Base-by-base conservation (phyloP, 2,888 invertebrate species). In the Aspidiotus destructor region DNA sequence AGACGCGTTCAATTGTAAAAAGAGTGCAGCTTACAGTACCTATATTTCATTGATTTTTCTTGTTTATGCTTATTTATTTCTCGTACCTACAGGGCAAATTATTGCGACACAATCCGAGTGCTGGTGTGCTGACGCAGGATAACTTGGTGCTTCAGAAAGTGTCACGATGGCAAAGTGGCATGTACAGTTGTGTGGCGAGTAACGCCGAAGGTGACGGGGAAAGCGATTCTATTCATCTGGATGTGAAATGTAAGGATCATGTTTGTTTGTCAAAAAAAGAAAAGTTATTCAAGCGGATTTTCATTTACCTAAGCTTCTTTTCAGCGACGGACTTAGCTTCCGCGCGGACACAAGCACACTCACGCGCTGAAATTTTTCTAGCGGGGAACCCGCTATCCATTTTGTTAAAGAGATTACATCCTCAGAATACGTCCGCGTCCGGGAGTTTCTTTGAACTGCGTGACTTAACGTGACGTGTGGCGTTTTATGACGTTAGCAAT, bases 201-300 rank as follows among this genome's bases (percentile, higher is more conserved):
- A 93, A 93, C 79, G 85, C 85, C 70, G 92, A 92, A 77, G 93
- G 93, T 54, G 89, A 90, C 73, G 89, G 92, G 1, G 87, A 88
- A 73, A 92, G 92, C 78, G 92, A 92, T 78, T 84, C 88, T 1
- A 86, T 92, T 41, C 85, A 86, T 62, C 80, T 93, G 73, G 89
- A 90, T 78, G 86, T 93, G 70, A 86, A 88, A 82, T 92, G 93
- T 93, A 81, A 88, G 88, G 82, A 74, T n/a, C n/a, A 48, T 6
- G 48, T 48, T 13, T 28, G 28, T 5, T 28, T 28, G 48, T n/a
- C 2, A 11, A 48, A n/a, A 48, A 48, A 48, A n/a, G 48, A 48
- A n/a, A 2, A n/a, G 10, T n/a, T 6, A 6, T 48, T 11, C 11
- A 6, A 48, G 6, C n/a, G 48, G 6, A 48, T 48, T 48, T 48